Evolutionary conservation across 1,140 invertebrate species (phyloP), one percentile per base, ranked within the genome.

Genomic region (Chironomus striatipennis): DNA sequence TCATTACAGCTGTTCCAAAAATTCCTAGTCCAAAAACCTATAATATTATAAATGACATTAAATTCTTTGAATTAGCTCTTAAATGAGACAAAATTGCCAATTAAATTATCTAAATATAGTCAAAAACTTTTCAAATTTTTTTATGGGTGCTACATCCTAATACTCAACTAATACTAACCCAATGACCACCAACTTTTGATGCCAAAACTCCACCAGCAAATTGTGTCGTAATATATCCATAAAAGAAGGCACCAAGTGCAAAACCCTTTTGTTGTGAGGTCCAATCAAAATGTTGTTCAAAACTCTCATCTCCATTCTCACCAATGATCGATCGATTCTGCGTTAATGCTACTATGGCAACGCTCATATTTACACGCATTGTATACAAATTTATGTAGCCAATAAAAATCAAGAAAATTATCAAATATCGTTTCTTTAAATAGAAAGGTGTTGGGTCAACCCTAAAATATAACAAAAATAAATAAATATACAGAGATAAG

Each of bases 371-470:
- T 0, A 92, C 92, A 17, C 94, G 84, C 74, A 95, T 83, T 12
- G 91, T 87, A 81, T 95, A 95, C 0, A 91, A 86, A 77, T 93
- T 90, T 82, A 92, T 89, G 83, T 94, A 94, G 4, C 93, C 93
- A 76, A 95, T 85, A 80, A 94, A 94, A 0, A 90, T 88, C 73
- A 94, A 79, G 0, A 90, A 77, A 0, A 89, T 88, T 12, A 94
- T 86, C 9, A 91, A 77, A 77, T 91, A 88, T 75, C 90, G 81
- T 76, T 88, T 81, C 75, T 85, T 85, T 74, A 83, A 83, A 88
- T 88, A 90, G 79, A 90, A 57, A 57, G 47, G 47, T 57, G 47
- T 57, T 57, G 5, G 12, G n/a, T 57, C 47, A 57, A n/a, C 47
- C 12, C 47, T 57, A 57, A 57, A 57, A 57, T 12, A 57, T 47